Conservation (phyloP, 2,113 vertebrate genomes). For the Sardina pilchardus region DNA sequence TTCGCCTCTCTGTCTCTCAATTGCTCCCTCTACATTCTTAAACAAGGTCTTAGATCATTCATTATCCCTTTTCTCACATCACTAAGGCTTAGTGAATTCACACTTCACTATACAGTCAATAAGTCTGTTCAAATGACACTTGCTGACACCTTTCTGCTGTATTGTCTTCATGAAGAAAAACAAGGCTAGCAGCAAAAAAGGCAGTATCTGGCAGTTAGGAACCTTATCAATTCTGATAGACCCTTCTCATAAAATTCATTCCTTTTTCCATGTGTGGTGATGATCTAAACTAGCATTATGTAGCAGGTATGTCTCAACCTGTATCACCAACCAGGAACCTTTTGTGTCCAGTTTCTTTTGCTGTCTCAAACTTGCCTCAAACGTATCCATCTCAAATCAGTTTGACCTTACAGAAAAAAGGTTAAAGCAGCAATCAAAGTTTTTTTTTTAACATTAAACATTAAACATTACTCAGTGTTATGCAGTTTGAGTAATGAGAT, state of each 20-base stretch:
- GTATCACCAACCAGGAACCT: neutral
- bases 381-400: neutral
- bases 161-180: neutral
- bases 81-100: conserved; percentile 51
- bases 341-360: neutral
- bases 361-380: neutral
- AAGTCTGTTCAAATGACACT: neutral
- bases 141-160: neutral
- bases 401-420: conserved; percentile 24
- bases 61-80: conserved; percentile 37
- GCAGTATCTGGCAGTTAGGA: neutral
- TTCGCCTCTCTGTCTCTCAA: conserved; percentile 26
- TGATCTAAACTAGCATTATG: neutral
- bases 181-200: neutral
- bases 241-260: neutral
- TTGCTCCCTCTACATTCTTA: conserved; percentile 36
- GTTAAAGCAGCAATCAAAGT: neutral
- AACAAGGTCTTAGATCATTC: conserved; percentile 47
- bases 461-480: conserved; percentile 61
- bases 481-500: conserved; percentile 55
- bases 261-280: neutral
- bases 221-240: conserved; percentile 16
- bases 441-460: conserved; percentile 42
- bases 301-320: neutral
- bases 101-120: neutral